Evolutionary conservation across 2,797 vertebrate genomes (phyloP), one percentile per base, ranked within the genome.

Genomic region (Tokudaia tokunoshimensis): DNA sequence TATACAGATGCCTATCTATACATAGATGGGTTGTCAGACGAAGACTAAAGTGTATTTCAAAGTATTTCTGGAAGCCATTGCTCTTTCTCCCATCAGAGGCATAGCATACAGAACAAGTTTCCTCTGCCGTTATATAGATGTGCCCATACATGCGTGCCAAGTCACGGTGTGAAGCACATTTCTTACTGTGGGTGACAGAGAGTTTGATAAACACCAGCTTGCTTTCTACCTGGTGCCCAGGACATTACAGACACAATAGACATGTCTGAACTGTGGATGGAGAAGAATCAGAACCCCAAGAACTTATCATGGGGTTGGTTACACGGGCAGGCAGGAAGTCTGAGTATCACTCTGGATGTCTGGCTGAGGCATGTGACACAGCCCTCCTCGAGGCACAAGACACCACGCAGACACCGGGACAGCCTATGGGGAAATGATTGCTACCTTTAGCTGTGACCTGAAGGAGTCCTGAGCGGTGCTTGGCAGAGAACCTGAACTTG

Each of bases 41-140:
- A n/a, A 81, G 3, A 47, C 24, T 91, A 61, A 89, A 75, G 81
- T 86, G 47, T 84, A 74, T 81, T 94, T 92, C 72, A 75, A 95
- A 90, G 37, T 65, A 61, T 52, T 89, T 86, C 89, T 81, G 10
- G 82, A 94, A 89, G 86, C 19, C 24, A 47, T 50, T 70, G 79
- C 65, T 91, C 63, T 26, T 80, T 47, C 11, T 80, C 44, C 74
- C 29, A 89, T 11, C 44, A 83, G 50, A 72, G 26, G 24, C 37
- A 76, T 0, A 80, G 13, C 82, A 34, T 22, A 57, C 63, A 94
- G 65, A 91, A 84, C 79, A 94, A 57, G 37, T n/a, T 44, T 76
- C 44, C 41, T 76, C 80, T 78, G 86, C n/a, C 37, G 24, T 44
- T 65, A n/a, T 34, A 34, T 11, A 95, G 14, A 65, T 47, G 82